These are phyloP conservation scores for Ennomos erosarius DNA, from an alignment of 2,888 invertebrate genomes.

Conservation along the genomic window DNA sequence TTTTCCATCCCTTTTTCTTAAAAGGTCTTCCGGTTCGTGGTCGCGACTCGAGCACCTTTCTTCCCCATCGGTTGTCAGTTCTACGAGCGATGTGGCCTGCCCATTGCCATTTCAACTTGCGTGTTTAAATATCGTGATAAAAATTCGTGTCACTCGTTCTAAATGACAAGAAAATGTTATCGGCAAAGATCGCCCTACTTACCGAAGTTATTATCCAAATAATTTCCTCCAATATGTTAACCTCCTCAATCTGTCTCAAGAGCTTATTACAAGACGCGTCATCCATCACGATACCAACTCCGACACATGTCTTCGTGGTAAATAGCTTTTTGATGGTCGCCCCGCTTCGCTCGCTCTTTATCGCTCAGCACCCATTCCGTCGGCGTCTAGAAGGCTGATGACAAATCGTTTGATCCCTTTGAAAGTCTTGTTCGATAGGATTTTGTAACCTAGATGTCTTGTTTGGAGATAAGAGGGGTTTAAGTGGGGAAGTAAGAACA, in stretches of 20 bases:
- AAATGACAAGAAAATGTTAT: too few relatives aligned
- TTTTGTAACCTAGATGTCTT: neutral
- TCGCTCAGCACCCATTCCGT: slow-evolving; percentile 3
- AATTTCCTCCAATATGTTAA: slow-evolving; percentile 6
- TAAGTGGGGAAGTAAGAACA: too few relatives aligned
- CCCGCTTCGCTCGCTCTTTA: slow-evolving; percentile 14
- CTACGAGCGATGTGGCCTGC: too few relatives aligned
- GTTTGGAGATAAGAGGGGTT: too few relatives aligned
- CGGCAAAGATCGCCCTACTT: too few relatives aligned
- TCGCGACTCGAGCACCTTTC: too few relatives aligned
- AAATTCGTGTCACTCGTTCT: too few relatives aligned
- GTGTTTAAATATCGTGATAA: too few relatives aligned
- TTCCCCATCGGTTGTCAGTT: too few relatives aligned
- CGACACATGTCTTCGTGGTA: slow-evolving; percentile 28
- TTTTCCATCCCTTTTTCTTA: too few relatives aligned
- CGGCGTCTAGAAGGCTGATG: slow-evolving; percentile 8
- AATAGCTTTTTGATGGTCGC: slow-evolving; percentile 33
- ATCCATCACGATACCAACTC: slow-evolving; percentile 24
- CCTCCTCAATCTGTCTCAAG: slow-evolving; percentile 24
- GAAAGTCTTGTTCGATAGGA: slow-evolving; percentile 1
- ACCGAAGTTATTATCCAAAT: slow-evolving; percentile 4
- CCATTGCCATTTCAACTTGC: too few relatives aligned
- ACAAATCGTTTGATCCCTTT: slow-evolving; percentile 20
- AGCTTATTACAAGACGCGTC: slow-evolving; percentile 13
- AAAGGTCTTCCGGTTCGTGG: too few relatives aligned